These are phyloP conservation scores for Gobiocypris rarus DNA, from an alignment of 2,113 vertebrate genomes.

Conservation along the genomic window DNA sequence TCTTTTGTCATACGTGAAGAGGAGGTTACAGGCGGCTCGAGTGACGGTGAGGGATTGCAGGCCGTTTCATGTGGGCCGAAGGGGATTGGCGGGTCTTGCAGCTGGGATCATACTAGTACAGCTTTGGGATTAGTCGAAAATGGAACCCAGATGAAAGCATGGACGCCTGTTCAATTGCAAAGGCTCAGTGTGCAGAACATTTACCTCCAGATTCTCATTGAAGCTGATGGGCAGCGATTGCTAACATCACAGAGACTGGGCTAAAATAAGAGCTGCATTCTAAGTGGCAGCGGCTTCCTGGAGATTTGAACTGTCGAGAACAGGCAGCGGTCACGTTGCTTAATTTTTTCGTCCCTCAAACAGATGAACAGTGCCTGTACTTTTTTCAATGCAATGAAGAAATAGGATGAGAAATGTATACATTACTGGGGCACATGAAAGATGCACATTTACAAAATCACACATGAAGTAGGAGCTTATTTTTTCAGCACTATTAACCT, in stretches of 20 bases:
- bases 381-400: background rate
- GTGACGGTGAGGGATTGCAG: conserved; percentile 55
- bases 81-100: conserved; percentile 52
- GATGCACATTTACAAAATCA: conserved; percentile 1
- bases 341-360: background rate
- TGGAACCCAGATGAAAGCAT: conserved; percentile 60
- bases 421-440: background rate
- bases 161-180: conserved; percentile 42
- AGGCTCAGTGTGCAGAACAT: conserved; percentile 25
- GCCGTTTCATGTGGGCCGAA: conserved; percentile 58
- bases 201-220: conserved; percentile 32
- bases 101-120: conserved; percentile 55
- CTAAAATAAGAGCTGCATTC: conserved; percentile 34
- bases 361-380: conserved; percentile 11
- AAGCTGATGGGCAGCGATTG: conserved; percentile 11
- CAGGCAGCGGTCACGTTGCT: background rate
- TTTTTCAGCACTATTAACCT: background rate
- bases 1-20: conserved; percentile 34
- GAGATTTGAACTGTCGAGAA: conserved; percentile 9
- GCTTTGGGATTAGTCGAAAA: conserved; percentile 58
- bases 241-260: background rate
- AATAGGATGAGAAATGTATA: conserved; percentile 3
- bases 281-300: conserved; percentile 1
- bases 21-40: conserved; percentile 30
- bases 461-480: background rate